These are phyloP conservation scores for Thamnophis sirtalis DNA, from an alignment of 2,113 vertebrate species.

Conservation along the genomic window DNA sequence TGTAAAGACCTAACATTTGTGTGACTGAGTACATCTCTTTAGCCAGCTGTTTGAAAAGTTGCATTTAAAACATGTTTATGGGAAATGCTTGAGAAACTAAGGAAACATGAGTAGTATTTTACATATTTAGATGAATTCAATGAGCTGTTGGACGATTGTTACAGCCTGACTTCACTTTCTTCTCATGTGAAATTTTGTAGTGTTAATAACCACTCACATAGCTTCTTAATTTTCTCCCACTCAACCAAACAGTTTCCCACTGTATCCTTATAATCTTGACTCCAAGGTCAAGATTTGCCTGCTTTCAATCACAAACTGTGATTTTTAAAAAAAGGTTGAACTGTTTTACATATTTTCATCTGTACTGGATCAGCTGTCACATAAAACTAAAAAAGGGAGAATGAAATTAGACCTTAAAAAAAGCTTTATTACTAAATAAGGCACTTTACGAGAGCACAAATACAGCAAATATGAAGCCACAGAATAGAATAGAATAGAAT, in stretches of 20 bases:
- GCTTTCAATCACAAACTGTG: slow-evolving; percentile 32
- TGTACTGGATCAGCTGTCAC: background rate
- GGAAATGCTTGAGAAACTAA: slow-evolving; percentile 46
- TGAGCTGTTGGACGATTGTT: slow-evolving; percentile 16
- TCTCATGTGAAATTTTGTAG: slow-evolving; percentile 22
- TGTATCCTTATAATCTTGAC: background rate
- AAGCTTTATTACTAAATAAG: background rate
- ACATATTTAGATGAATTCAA: slow-evolving; percentile 57
- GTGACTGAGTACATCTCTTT: background rate
- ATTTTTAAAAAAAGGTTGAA: background rate
- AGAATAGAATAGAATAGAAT: no score
- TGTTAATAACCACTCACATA: background rate
- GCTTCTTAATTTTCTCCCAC: background rate
- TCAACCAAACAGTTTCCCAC: background rate
- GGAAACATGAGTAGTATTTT: slow-evolving; percentile 48
- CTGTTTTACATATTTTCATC: background rate
- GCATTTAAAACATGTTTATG: slow-evolving; percentile 56
- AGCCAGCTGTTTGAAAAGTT: slow-evolving; percentile 54
- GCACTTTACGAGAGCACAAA: background rate
- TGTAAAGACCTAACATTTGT: background rate
- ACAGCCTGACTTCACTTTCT: slow-evolving; percentile 33
- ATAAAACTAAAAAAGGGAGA: background rate
- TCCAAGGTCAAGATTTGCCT: slow-evolving; percentile 6
- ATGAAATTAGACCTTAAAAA: background rate
- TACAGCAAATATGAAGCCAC: background rate